Base-by-base conservation (phyloP, 2,797 vertebrate genomes). In the Etheostoma nigrum region DNA sequence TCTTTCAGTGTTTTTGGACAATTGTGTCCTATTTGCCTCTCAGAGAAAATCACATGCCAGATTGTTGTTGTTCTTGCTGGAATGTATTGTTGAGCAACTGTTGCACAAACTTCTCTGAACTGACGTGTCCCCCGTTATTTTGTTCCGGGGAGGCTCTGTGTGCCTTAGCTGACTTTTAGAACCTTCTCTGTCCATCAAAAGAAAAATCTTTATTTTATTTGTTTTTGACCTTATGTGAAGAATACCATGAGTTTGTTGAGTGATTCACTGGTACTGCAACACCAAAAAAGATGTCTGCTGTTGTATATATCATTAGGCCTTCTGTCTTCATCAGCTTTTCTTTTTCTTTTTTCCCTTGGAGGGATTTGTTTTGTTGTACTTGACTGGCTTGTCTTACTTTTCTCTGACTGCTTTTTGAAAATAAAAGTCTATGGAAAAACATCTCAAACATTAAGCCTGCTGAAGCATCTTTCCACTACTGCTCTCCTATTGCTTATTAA, bases 151-250 rank as follows among this genome's bases (percentile, higher is more conserved):
- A 94, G 94, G 94, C 96, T 94, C 92, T 94, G 95, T 95, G 98
- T 99, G 98, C 98, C 98, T 99, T 99, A 98, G 97, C 96, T 96
- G 95, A 97, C 94, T 92, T 93, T 95, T 94, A 95, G 94, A 93
- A 92, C 89, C 86, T 90, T 95, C 94, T 97, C 95, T 87, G 90
- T 96, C 86, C 86, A 84, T 95, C 91, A 86, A 95, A 93, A 86
- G 90, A 76, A 42, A 73, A 81, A 36, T 40, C 44, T 76, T 69
- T 84, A 67, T 86, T 81, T 88, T 68, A 57, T 90, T 91, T 78
- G 42, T 79, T 93, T 48, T 82, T 76, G 63, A 89, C 79, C 83
- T 89, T 91, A 94, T 94, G 91, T 88, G 75, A 95, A 82, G 86
- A 95, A 94, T 91, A 95, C 93, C 95, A 73, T 55, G 81, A 88